Evolutionary conservation across 1,140 invertebrate species (phyloP), one percentile per base, ranked within the genome.

Genomic region (Drosophila albomicans): DNA sequence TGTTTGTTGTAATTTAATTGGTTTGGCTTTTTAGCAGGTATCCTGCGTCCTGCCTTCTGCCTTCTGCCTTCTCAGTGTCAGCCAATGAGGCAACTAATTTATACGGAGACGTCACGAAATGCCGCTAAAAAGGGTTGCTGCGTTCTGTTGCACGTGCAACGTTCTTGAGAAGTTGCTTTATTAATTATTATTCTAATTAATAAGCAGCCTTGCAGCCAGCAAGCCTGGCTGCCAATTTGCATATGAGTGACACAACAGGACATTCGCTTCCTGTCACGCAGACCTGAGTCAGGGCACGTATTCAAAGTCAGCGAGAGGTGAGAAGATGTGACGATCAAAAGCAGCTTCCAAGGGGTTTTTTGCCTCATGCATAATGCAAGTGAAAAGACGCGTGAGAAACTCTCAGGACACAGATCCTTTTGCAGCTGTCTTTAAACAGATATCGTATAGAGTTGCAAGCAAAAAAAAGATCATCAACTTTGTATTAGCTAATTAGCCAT

Each of bases 151-250:
- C 82, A 88, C 82, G 82, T 88, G 84, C 76, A 67, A 8, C 54
- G 59, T 74, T 68, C 56, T 84, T 75, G 64, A 84, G 85, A 65
- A 81, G 81, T 75, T 85, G 81, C 81, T 82, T 88, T 86, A 85
- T 89, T 89, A 91, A 91, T 91, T 91, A 88, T 91, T 91, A 91
- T 91, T 91, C 89, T 91, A 91, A 91, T 91, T 91, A 91, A 86
- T 89, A 91, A 79, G 80, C 68, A 82, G 81, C 45, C 66, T 59
- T 56, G 57, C 54, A 76, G 51, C 16, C 45, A 62, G 61, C 20
- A 73, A 58, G 77, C 49, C 77, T 25, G 20, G 20, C 20, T 52
- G 77, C 66, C 79, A 91, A 91, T 91, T 91, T 91, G 81, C 89
- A 91, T 91, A 91, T 91, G 89, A 91, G 85, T 91, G 89, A 89